phyloP scores from a whole-genome alignment of 2,888 invertebrate genomes.

The Microdon myrmicae region DNA sequence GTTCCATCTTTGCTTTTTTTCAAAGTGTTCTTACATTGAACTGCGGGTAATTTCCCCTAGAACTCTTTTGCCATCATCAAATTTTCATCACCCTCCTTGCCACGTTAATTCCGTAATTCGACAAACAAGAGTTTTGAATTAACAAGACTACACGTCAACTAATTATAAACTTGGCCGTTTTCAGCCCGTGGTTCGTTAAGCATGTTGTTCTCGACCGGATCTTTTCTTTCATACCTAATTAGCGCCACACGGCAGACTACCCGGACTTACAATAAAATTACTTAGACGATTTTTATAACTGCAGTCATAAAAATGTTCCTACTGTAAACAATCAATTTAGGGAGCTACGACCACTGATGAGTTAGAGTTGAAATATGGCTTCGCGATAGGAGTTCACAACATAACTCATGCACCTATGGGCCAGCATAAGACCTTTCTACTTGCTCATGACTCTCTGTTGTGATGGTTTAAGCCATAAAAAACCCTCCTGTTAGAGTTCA shows the following conservation, averaged over 20 bases:
- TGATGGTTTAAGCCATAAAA: constrained; percentile 41
- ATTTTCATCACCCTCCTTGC: too few species aligned
- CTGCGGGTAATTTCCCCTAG: too few species aligned
- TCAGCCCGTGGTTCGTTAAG: constrained; percentile 7
- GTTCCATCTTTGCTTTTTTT: too few species aligned
- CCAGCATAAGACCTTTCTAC: background rate
- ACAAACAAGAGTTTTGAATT: constrained; percentile 38
- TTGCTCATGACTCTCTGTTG: constrained; percentile 22
- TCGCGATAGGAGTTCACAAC: constrained; percentile 36
- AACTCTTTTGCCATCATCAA: too few species aligned
- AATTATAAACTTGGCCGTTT: constrained; percentile 23
- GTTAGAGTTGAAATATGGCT: constrained; percentile 6
- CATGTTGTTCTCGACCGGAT: too few species aligned
- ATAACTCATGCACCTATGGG: constrained; percentile 11
- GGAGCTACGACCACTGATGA: constrained; percentile 31
- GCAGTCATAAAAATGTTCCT: constrained; percentile 39
- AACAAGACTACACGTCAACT: constrained; percentile 41
- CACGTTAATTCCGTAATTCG: constrained; percentile 44
- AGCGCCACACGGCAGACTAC: constrained; percentile 6
- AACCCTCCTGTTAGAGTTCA: constrained; percentile 38
- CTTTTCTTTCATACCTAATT: constrained; percentile 1
- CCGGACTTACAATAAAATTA: constrained; percentile 34
- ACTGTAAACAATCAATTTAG: constrained; percentile 45
- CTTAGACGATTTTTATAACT: constrained; percentile 32
- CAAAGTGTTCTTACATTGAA: too few species aligned